Evolutionary conservation across 1,140 invertebrate species (phyloP), one percentile per base, ranked within the genome.

Genomic region (Frieseomelitta varia): DNA sequence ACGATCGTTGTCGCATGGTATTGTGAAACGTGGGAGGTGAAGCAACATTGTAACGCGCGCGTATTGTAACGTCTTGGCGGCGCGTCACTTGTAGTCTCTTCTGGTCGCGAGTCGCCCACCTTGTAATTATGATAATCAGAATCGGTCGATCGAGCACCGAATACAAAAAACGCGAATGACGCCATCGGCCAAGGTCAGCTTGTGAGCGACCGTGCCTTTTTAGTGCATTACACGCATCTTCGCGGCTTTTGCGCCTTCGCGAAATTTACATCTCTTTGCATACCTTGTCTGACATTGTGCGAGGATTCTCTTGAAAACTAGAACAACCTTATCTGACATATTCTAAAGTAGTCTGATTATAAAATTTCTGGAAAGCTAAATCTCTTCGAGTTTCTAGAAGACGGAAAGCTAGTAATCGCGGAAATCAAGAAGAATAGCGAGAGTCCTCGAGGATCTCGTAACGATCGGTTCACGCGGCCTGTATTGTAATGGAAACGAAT

Each of bases 41-140:
- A n/a, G n/a, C n/a, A n/a, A n/a, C n/a, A n/a, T n/a, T n/a, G n/a
- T n/a, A n/a, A n/a, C n/a, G n/a, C n/a, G n/a, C 30, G 39, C 39
- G 61, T 73, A 39, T 76, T 27, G 34, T 39, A 34, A 51, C 19
- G 21, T 21, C 65, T n/a, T n/a, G 34, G 1, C 21, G 34, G 1
- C 21, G 69, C 56, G 81, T 78, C 39, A 58, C 75, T 21, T 55
- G 79, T 30, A 68, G 55, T n/a, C 17, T 30, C 39, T 1, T 53
- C 15, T n/a, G 21, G 51, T n/a, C 65, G 34, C 53, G 53, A 58
- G 74, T 27, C 81, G 67, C 67, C 81, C 81, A 84, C 81, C 81
- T 84, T 84, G 81, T 78, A 79, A 79, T 84, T 84, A 84, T 84
- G 81, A 72, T 84, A 84, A 84, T 84, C 39, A 27, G 12, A n/a